phyloP scores from a whole-genome alignment of 2,797 vertebrate species.

The Phaenicophaeus curvirostris region DNA sequence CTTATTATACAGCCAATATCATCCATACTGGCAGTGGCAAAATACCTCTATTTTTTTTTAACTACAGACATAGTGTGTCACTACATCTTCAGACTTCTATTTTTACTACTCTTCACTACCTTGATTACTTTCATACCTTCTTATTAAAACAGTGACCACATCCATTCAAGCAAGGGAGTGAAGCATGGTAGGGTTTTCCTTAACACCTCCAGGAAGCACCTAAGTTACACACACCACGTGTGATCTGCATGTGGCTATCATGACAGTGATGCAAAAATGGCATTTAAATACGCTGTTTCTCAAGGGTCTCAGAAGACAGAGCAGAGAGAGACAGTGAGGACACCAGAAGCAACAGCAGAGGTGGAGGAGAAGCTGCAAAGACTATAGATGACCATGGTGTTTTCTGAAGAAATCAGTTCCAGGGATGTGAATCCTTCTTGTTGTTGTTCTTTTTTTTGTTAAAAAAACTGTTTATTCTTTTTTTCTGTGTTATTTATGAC shows the following conservation, averaged over 20 bases:
- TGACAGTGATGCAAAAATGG: accelerated
- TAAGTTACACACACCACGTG: accelerated
- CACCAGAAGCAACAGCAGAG: background rate
- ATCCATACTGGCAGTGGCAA: background rate
- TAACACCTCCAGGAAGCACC: accelerated
- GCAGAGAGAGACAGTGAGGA: background rate
- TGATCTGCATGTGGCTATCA: background rate
- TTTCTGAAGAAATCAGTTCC: background rate
- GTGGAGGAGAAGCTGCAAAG: background rate
- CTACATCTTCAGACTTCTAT: background rate
- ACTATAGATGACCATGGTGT: accelerated
- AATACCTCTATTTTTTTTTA: accelerated
- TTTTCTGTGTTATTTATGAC: background rate
- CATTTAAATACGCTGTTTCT: too few relatives aligned
- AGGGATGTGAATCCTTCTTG: background rate
- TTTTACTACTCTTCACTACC: background rate
- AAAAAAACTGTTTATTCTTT: background rate
- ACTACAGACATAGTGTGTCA: background rate
- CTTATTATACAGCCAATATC: background rate
- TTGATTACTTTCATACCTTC: background rate
- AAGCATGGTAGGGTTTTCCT: background rate
- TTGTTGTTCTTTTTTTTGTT: too few relatives aligned
- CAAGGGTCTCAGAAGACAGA: accelerated
- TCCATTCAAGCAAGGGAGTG: background rate
- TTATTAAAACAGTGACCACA: background rate